Evolutionary conservation across 2,797 vertebrate genomes (phyloP).

Genomic region (Bradypodion pumilum): DNA sequence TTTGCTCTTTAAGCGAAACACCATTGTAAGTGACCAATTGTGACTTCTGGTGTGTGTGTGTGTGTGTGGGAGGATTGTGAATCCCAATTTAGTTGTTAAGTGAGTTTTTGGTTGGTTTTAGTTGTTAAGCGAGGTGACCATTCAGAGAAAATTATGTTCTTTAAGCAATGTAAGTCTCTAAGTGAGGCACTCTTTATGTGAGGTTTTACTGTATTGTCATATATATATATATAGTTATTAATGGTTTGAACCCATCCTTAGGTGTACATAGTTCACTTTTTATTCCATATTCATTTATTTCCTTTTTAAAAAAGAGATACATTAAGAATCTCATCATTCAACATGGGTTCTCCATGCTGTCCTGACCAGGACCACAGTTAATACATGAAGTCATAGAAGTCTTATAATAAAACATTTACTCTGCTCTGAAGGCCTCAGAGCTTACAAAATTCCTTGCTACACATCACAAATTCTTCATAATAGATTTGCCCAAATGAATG

Average conservation of each 20-base stretch:
- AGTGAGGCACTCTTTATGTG: no score
- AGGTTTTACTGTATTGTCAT: neutral
- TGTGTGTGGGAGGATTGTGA: no score
- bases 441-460: neutral
- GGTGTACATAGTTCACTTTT: neutral
- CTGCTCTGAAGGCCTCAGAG: neutral
- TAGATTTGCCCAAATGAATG: slow-evolving; percentile 17
- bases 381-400: neutral
- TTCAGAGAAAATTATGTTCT: no score
- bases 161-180: no score
- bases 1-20: no score
- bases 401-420: neutral
- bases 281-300: neutral
- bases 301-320: neutral
- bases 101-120: no score
- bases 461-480: slow-evolving; percentile 36
- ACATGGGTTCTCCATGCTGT: neutral
- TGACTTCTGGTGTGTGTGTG: no score
- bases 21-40: no score
- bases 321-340: neutral
- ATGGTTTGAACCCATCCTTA: neutral
- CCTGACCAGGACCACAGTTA: neutral
- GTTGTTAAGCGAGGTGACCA: no score
- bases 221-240: neutral
- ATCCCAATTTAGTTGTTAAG: no score